Conservation (phyloP, 1,140 invertebrate genomes). For the Dufourea novaeangliae region DNA sequence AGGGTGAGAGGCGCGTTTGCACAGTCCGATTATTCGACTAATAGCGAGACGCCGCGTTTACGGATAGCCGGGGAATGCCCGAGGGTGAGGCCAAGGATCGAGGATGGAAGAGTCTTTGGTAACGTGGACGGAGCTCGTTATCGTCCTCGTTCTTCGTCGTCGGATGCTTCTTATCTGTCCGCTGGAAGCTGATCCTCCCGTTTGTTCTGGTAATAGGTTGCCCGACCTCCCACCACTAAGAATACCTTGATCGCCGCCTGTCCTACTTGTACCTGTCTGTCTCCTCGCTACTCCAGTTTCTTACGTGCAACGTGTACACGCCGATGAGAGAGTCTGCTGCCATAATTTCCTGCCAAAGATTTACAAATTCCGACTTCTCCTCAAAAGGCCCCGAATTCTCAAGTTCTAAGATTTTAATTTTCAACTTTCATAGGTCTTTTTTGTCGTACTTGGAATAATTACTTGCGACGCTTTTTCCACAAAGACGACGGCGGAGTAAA, state of each 20-base stretch:
- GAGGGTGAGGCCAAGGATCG: not conserved
- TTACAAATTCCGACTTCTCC: no score
- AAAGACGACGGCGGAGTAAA: no score
- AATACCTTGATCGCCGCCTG: slow-evolving; percentile 39
- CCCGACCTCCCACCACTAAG: slow-evolving; percentile 42
- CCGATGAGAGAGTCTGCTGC: no score
- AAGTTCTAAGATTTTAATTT: no score
- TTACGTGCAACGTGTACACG: not conserved
- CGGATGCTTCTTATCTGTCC: slow-evolving; percentile 50
- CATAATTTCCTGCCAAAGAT: no score
- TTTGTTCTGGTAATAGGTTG: slow-evolving; percentile 59
- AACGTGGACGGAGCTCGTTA: slow-evolving; percentile 47
- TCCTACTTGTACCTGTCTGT: slow-evolving; percentile 51
- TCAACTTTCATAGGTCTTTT: no score
- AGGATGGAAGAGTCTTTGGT: slow-evolving; percentile 38
- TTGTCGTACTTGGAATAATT: no score
- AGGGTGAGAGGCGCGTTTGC: slow-evolving; percentile 18
- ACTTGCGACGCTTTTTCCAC: no score
- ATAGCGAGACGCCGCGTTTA: slow-evolving; percentile 8
- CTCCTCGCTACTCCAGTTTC: slow-evolving; percentile 11
- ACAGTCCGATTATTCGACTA: slow-evolving; percentile 36
- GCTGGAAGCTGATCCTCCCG: slow-evolving; percentile 28
- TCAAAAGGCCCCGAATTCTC: no score
- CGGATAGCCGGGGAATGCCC: not conserved
- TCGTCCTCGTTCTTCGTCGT: slow-evolving; percentile 43